Evolutionary conservation across 2,888 invertebrate genomes (phyloP), one percentile per base, ranked within the genome.

Genomic region (Hetaerina titia): DNA sequence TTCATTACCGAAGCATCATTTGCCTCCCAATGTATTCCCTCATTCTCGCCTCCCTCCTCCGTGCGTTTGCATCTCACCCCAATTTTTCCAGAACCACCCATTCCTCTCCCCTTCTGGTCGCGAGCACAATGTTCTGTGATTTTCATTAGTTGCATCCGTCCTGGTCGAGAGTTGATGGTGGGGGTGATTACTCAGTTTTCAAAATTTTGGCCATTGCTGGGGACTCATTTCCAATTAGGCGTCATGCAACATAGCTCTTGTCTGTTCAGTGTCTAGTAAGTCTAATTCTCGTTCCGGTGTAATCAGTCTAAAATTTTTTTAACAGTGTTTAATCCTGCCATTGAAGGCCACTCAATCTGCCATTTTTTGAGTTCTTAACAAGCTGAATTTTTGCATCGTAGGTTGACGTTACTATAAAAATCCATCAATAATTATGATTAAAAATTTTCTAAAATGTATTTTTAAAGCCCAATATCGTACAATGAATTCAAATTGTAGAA

Each of bases 1-100:
- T 92, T 92, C 92, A 92, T 92, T 92, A 92, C 92, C 56, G 92
- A 92, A 92, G 74, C 92, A 92, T 92, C 92, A 92, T 92, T 92
- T 92, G 92, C 92, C 69, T 64, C 69, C 74, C 92, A 92, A 92
- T 92, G 64, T 64, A 92, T 92, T 92, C 92, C 69, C 92, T 92
- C 92, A n/a, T 57, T 56, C 25, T 92, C 92, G 56, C 90, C 58
- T 25, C 60, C 57, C 89, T 25, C 90, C 17, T 19, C 7, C 15
- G 25, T 69, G 69, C 69, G 56, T 60, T 22, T 58, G 19, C 25
- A 60, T 15, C 69, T 31, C 81, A 11, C 25, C 25, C 25, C 31
- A 25, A 15, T 31, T 31, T 25, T 31, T 13, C 81, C 81, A 11
- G 13, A 11, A 60, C 60, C 17, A 1, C 13, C 13, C 60, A 25